A percentile compares a stretch with the other conserved stretches of the same genome.
phyloP scores from a whole-genome alignment of 2,113 vertebrate genomes.

The Electrona antarctica region DNA sequence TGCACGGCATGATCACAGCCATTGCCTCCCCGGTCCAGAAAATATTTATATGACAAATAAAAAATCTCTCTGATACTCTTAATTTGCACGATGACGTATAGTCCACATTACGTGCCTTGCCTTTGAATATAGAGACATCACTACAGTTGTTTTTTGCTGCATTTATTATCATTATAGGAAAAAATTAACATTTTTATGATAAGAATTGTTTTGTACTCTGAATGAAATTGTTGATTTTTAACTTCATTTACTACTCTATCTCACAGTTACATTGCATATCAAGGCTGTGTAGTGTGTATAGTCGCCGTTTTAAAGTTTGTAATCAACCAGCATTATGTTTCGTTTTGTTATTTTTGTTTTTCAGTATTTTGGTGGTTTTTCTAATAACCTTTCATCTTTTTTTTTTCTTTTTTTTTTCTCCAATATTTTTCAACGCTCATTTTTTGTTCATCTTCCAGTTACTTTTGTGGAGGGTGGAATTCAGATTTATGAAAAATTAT shows the following conservation, averaged over 20 bases:
- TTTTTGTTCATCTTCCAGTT: constrained; percentile 97
- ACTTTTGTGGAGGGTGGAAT: constrained; percentile 94
- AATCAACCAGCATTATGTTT: constrained; percentile 97
- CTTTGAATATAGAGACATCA: constrained; percentile 98
- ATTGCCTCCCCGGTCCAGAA: constrained; percentile 88
- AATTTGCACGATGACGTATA: constrained; percentile 99
- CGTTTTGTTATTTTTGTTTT: constrained; percentile 48
- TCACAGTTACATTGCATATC: constrained; percentile 99
- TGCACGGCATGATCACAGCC: constrained; percentile 87
- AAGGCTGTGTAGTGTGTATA: constrained; percentile 99
- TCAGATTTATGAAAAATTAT: constrained; percentile 99
- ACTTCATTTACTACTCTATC: constrained; percentile 97
- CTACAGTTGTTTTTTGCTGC: constrained; percentile 99
- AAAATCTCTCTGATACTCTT: constrained; percentile 94
- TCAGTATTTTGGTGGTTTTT: constrained; percentile 98
- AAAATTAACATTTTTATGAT: constrained; percentile 97
- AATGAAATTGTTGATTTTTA: constrained; percentile 99
- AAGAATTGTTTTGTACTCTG: constrained; percentile 99
- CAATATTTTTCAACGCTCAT: constrained; percentile 73
- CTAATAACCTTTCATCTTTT: constrained; percentile 85
- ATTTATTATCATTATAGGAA: constrained; percentile 98
- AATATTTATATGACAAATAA: constrained; percentile 75
- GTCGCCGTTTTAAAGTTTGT: constrained; percentile 98
- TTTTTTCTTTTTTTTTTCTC: constrained; percentile 85
- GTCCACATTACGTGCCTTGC: constrained; percentile 99